phyloP scores from a whole-genome alignment of 1,140 invertebrate species.

The Drosophila chauvacae region DNA sequence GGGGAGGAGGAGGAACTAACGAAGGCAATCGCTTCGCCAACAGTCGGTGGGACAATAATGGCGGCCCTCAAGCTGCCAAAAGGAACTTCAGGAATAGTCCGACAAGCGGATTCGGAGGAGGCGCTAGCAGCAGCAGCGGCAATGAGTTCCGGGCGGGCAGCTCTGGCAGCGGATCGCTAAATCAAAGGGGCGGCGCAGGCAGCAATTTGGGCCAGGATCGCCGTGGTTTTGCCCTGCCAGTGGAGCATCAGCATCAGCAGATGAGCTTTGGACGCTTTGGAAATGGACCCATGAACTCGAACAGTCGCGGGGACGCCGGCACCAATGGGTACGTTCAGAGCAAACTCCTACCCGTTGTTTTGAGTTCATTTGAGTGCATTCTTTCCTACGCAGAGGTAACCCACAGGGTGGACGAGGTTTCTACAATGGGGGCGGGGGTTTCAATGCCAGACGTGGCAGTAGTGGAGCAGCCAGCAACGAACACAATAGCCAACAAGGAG shows the following conservation, averaged over 20 bases:
- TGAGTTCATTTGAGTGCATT: background rate
- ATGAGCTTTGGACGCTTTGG: conserved; percentile 62
- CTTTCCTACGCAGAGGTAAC: conserved; percentile 23
- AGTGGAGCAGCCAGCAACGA: conserved; percentile 78
- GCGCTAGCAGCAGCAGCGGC: conserved; percentile 40
- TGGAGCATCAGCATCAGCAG: conserved; percentile 65
- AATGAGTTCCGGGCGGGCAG: conserved; percentile 54
- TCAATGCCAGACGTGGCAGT: conserved; percentile 42
- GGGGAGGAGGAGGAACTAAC: conserved; percentile 17
- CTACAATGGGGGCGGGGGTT: conserved; percentile 78
- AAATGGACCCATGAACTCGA: conserved; percentile 49
- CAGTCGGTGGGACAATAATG: conserved; percentile 49
- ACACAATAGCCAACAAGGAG: conserved; percentile 51
- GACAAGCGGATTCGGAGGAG: conserved; percentile 40
- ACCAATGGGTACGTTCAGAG: conserved; percentile 43
- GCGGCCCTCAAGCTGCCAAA: conserved; percentile 18
- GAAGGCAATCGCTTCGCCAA: conserved; percentile 48
- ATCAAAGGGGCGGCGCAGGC: conserved; percentile 27
- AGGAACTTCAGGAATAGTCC: conserved; percentile 50
- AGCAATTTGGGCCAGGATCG: conserved; percentile 63
- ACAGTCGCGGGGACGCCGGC: conserved; percentile 38
- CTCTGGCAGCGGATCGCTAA: conserved; percentile 16
- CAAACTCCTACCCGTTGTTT: background rate
- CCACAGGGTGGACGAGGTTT: conserved; percentile 78
- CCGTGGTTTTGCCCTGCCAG: conserved; percentile 71